phyloP scores from a whole-genome alignment of 2,113 vertebrate genomes.

The Xyrauchen texanus region DNA sequence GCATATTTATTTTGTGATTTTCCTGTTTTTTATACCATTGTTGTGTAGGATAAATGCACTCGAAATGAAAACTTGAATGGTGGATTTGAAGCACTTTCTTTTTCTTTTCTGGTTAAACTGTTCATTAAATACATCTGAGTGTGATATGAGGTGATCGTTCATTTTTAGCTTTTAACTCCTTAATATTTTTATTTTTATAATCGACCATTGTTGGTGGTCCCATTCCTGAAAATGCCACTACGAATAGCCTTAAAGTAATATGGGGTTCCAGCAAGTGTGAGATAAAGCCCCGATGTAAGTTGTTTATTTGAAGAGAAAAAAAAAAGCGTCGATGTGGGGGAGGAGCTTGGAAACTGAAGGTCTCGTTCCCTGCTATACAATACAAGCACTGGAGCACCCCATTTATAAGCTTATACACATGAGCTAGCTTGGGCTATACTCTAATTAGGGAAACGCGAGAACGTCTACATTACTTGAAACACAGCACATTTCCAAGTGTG shows the following conservation, averaged over 20 bases:
- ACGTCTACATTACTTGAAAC: not conserved
- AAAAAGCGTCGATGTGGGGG: constrained; percentile 27
- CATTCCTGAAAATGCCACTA: too few species aligned
- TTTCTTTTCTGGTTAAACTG: constrained; percentile 71
- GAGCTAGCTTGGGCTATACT: not conserved
- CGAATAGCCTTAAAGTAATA: not conserved
- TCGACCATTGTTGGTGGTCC: not conserved
- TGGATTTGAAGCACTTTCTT: constrained; percentile 82
- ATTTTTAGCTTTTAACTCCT: constrained; percentile 40
- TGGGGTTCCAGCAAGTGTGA: not conserved
- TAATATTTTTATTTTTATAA: not conserved
- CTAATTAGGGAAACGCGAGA: not conserved
- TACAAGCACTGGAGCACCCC: not conserved
- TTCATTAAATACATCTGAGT: constrained; percentile 78
- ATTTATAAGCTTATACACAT: constrained; percentile 1
- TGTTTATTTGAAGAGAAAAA: constrained; percentile 7
- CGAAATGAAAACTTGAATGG: constrained; percentile 80
- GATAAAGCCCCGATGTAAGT: not conserved
- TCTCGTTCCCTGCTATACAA: constrained; percentile 23
- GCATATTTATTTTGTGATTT: constrained; percentile 82
- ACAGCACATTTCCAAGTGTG: not conserved
- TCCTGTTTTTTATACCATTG: constrained; percentile 61
- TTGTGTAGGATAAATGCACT: constrained; percentile 77
- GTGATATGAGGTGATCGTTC: constrained; percentile 57
- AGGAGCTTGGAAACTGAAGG: not conserved